phyloP scores from a whole-genome alignment of 1,140 invertebrate species.

The Metaphire vulgaris region DNA sequence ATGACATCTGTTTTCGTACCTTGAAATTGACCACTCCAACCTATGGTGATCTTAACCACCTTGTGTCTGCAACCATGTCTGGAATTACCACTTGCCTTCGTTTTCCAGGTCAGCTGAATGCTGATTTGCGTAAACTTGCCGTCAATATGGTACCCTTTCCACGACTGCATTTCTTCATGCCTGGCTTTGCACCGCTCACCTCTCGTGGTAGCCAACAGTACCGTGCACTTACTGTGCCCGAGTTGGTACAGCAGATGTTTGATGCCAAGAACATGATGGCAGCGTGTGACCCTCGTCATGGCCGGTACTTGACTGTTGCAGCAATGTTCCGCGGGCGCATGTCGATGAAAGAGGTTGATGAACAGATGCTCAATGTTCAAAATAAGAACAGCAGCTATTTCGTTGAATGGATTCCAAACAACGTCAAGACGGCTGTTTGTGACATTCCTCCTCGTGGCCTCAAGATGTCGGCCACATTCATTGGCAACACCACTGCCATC shows the following conservation, averaged over 20 bases:
- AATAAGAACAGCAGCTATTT: slow-evolving; percentile 59
- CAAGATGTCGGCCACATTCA: slow-evolving; percentile 65
- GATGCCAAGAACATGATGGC: no score
- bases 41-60: no score
- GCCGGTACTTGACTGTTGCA: slow-evolving; percentile 75
- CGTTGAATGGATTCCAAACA: no score
- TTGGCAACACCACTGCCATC: slow-evolving; percentile 63
- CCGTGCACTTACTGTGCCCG: no score
- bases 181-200: slow-evolving; percentile 90
- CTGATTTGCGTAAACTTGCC: slow-evolving; percentile 87
- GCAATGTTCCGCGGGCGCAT: slow-evolving; percentile 58
- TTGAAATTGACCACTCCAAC: slow-evolving; percentile 68
- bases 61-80: slow-evolving; percentile 71
- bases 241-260: no score
- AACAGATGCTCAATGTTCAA: slow-evolving; percentile 73
- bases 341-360: slow-evolving; percentile 55
- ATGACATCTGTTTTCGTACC: slow-evolving; percentile 72
- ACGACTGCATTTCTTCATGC: slow-evolving; percentile 93
- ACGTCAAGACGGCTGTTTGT: no score
- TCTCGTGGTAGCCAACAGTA: no score
- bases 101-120: slow-evolving; percentile 61
- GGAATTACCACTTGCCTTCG: slow-evolving; percentile 69
- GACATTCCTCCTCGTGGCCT: no score
- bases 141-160: slow-evolving; percentile 97
- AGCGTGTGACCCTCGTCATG: no score